A percentile compares a stretch with the other conserved stretches of the same genome.
Evolutionary conservation across 2,113 vertebrate species (phyloP).

Genomic region (Labeo catla): DNA sequence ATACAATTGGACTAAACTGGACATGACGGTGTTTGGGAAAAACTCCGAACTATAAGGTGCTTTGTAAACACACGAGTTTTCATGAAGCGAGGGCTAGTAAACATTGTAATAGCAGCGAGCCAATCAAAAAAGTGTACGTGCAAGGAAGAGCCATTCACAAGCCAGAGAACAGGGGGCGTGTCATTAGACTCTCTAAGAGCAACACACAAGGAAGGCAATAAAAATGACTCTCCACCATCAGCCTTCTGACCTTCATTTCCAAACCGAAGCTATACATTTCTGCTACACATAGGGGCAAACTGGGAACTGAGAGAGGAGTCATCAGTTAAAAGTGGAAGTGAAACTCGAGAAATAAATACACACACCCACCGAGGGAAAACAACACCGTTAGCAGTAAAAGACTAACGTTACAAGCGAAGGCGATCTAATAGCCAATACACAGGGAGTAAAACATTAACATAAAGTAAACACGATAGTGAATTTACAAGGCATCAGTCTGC

Average conservation of each 20-base stretch:
- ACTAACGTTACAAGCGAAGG: background rate
- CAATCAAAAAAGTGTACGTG: slow-evolving; percentile 49
- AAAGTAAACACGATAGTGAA: background rate
- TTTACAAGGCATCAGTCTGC: background rate
- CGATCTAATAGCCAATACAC: background rate
- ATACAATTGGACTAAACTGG: background rate
- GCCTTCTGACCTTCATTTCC: background rate
- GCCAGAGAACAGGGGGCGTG: slow-evolving; percentile 53
- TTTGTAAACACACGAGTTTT: background rate
- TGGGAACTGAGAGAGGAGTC: background rate
- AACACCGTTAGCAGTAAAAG: background rate
- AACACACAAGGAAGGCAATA: background rate
- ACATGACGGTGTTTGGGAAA: background rate
- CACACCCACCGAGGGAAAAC: background rate
- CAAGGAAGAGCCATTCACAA: slow-evolving; percentile 49
- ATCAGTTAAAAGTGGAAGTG: background rate
- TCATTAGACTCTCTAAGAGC: background rate
- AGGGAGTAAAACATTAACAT: background rate
- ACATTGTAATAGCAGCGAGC: background rate
- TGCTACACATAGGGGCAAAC: background rate
- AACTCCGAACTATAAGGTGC: background rate
- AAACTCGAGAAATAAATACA: background rate
- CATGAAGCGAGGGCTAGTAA: slow-evolving; percentile 10
- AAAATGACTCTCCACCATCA: background rate
- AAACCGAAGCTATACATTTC: background rate